Base-by-base conservation (phyloP, 2,797 vertebrate species). In the Sebastiscus tertius region DNA sequence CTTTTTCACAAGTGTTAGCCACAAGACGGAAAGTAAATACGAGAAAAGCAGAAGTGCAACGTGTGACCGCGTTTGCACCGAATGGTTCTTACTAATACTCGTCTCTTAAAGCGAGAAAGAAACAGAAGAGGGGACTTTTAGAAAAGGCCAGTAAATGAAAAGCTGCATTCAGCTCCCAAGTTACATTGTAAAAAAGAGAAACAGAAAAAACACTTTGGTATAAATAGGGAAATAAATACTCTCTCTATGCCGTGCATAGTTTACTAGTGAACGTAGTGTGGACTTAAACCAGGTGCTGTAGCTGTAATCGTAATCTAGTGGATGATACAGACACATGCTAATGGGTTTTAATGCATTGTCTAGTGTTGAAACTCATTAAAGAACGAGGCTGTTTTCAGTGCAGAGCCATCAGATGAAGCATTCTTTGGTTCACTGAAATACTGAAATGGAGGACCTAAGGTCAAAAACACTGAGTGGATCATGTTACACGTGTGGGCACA, bases 221-320 rank as follows among this genome's bases (percentile, higher is more conserved):
- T 93, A 94, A 95, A 94, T 94, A 94, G 42, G 36, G 71, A 82
- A 94, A 95, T 95, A 95, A 95, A 95, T 95, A 94, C 77, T 91
- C 67, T 85, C 26, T 72, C 77, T 67, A 68, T 82, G 79, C 61
- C 80, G 85, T 82, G 78, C 87, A 91, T 85, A 84, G 85, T 87
- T 89, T 78, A 77, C 84, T 72, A 61, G 68, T 81, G 63, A 87
- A 91, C 29, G 89, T 94, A 95, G 93, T 93, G 94, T 93, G 88
- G 80, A 84, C 71, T 78, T 84, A 31, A 87, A 77, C 76, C 62
- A 79, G 60, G 54, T 72, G 71, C 59, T 26, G n/a, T 22, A 34
- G 58, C 54, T 70, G 59, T 74, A 55, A 75, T 33, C 42, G 24
- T 77, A 73, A 42, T 81, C 29, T 70, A 72, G 54, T 68, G 29